Evolutionary conservation across 2,797 vertebrate species (phyloP).

Genomic region (Acipenser transmontanus): DNA sequence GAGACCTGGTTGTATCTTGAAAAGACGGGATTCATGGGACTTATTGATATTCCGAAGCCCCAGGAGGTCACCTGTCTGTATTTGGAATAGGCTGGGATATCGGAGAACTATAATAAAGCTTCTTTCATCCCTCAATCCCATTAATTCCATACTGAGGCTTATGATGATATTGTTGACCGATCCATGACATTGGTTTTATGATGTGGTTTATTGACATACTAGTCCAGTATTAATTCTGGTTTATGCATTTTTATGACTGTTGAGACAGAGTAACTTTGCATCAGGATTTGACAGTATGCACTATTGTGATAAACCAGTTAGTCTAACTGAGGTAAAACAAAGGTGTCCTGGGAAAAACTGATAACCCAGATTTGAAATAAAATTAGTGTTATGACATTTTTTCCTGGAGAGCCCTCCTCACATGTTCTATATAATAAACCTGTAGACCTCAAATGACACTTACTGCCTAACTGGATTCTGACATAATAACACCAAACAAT

Average conservation of each 20-base stretch:
- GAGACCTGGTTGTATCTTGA: neutral
- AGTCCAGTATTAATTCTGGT: neutral
- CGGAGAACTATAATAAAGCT: neutral
- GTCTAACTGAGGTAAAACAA: too few species aligned
- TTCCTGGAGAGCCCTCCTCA: too few species aligned
- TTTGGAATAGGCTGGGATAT: neutral
- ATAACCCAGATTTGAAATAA: too few species aligned
- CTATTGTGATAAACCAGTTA: too few species aligned
- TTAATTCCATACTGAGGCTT: conserved; percentile 1
- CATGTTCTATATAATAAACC: too few species aligned
- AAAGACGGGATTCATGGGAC: neutral
- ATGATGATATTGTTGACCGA: conserved; percentile 2
- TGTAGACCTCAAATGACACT: too few species aligned
- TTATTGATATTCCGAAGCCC: neutral
- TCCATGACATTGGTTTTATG: neutral
- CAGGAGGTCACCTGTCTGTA: conserved; percentile 3
- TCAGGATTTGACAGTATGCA: too few species aligned
- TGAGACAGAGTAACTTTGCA: neutral
- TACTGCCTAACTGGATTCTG: too few species aligned
- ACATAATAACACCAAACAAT: too few species aligned
- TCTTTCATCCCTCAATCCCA: neutral
- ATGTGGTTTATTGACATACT: neutral
- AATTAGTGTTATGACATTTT: too few species aligned
- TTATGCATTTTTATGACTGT: neutral
- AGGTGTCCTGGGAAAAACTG: too few species aligned